Base-by-base conservation (phyloP, 2,888 invertebrate genomes). In the Cheilosia impressa region DNA sequence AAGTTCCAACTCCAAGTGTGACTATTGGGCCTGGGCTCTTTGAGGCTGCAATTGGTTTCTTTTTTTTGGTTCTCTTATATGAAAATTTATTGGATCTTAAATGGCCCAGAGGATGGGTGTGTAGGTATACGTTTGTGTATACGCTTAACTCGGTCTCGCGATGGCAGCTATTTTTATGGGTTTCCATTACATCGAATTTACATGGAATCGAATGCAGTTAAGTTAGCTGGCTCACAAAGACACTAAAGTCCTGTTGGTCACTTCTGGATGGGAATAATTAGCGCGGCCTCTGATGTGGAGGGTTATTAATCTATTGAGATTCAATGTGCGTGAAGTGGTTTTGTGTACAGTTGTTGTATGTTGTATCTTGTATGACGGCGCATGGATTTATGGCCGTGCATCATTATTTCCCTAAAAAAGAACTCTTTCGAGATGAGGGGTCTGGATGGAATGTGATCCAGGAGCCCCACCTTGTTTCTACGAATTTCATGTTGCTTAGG, bases 101-200 rank as follows among this genome's bases (percentile, higher is more conserved):
- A 85, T 85, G 81, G 65, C 81, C 85, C 27, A 65, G 81, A 76
- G 76, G 76, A 81, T 58, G 55, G 75, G 63, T 72, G 55, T 24
- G 55, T 24, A 5, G 38, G 45, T 22, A 57, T 7, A 3, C 17
- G 31, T 31, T 13, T 43, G 10, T 2, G 43, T n/a, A 22, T 38
- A 71, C 50, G 10, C 50, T 52, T 17, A 63, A 47, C 57, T 52
- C 34, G 27, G 41, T 27, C 34, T 7, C 45, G 31, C 53, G 71
- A 81, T 85, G 80, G 72, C 72, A 72, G 80, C 85, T 85, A 85
- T 85, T 85, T 85, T 85, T 85, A 85, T 85, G 85, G 76, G 81
- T 85, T 85, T 85, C 85, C 85, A 85, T 85, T 85, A 85, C 85
- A 85, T 72, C 81, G 85, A 85, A 85, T 85, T 85, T 85, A 85